phyloP scores from a whole-genome alignment of 1,140 invertebrate species.

The Oreohelix idahoensis region DNA sequence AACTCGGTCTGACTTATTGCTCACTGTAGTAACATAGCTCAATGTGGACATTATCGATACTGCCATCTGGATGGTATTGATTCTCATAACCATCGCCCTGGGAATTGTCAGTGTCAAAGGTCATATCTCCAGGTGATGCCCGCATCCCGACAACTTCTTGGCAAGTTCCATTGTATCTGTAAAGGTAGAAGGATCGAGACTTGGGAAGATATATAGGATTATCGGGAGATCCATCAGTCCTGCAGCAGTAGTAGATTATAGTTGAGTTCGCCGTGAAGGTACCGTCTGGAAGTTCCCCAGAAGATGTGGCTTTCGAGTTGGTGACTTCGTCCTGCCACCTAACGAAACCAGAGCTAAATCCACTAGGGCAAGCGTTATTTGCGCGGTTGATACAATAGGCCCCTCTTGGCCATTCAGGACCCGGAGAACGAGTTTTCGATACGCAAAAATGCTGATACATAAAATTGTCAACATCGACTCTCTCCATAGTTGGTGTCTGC shows the following conservation, averaged over 20 bases:
- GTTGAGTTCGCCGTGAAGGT: background rate
- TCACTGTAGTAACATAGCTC: slow-evolving; percentile 10
- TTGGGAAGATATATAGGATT: slow-evolving; percentile 20
- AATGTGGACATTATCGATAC: background rate
- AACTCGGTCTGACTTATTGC: no score
- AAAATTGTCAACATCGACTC: slow-evolving; percentile 6
- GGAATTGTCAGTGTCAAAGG: slow-evolving; percentile 22
- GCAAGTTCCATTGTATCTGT: slow-evolving; percentile 11
- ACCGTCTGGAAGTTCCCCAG: background rate
- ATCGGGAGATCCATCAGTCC: background rate
- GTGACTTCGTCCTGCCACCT: background rate
- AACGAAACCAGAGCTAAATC: background rate
- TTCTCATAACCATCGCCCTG: background rate
- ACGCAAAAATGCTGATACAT: slow-evolving; percentile 33
- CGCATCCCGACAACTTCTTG: slow-evolving; percentile 13
- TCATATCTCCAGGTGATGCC: background rate
- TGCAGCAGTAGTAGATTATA: slow-evolving; percentile 18
- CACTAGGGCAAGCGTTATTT: background rate
- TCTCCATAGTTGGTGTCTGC: background rate
- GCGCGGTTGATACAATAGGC: slow-evolving; percentile 6
- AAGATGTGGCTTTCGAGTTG: background rate
- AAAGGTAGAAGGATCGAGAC: background rate
- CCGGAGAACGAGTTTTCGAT: background rate
- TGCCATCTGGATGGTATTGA: background rate
- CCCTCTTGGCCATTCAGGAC: background rate